Percentiles rank a stretch among this genome's conserved stretches.
These are phyloP conservation scores for Chaetodon auriga DNA, from an alignment of 2,113 vertebrate species.

Conservation along the genomic window DNA sequence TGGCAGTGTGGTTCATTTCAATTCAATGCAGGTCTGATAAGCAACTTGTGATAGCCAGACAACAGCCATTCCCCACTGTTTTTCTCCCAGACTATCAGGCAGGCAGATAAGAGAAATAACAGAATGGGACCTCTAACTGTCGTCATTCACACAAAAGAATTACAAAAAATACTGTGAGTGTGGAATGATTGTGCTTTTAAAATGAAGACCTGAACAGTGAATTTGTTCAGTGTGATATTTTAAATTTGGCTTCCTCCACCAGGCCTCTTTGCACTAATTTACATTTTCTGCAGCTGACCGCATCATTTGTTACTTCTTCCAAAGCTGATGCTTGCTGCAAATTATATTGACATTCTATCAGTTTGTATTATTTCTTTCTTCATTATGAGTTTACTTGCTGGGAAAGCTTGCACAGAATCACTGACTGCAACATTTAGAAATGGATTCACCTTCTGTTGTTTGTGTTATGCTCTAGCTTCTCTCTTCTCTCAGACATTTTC, in stretches of 20 bases:
- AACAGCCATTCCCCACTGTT: slow-evolving; percentile 12
- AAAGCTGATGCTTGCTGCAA: not conserved
- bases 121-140: slow-evolving; percentile 30
- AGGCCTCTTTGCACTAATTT: not conserved
- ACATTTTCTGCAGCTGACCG: not conserved
- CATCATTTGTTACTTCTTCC: not conserved
- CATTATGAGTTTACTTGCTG: not conserved
- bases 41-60: slow-evolving; percentile 48
- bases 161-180: not conserved
- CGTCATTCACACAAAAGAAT: slow-evolving; percentile 34
- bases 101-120: slow-evolving; percentile 51
- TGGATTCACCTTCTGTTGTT: not conserved
- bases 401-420: not conserved
- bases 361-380: not conserved
- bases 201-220: not conserved
- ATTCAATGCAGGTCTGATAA: slow-evolving; percentile 71
- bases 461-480: not conserved
- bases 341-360: not conserved
- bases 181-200: slow-evolving; percentile 30
- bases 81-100: slow-evolving; percentile 43
- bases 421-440: not conserved
- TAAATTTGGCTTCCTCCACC: not conserved
- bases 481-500: not conserved
- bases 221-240: not conserved
- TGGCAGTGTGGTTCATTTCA: slow-evolving; percentile 55